These are phyloP conservation scores for Conomelus anceps DNA, from an alignment of 2,888 invertebrate genomes.

Conservation along the genomic window DNA sequence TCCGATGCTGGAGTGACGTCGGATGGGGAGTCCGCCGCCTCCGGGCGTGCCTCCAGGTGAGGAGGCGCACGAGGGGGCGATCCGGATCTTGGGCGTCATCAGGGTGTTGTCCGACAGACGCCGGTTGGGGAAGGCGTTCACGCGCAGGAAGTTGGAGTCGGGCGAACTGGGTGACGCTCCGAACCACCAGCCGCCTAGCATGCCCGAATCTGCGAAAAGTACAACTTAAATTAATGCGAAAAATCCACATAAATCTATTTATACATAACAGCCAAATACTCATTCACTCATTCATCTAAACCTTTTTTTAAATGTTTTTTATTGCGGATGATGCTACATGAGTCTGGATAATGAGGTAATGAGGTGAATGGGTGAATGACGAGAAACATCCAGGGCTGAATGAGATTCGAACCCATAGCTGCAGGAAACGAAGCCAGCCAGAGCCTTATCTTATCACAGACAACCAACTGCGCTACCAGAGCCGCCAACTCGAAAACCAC, in stretches of 20 bases:
- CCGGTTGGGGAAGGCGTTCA: conserved; percentile 75
- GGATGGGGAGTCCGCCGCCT: conserved; percentile 69
- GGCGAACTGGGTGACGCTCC: conserved; percentile 77
- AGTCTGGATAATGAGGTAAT: no score
- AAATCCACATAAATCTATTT: not conserved
- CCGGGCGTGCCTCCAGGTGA: conserved; percentile 64
- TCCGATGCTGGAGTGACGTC: conserved; percentile 86
- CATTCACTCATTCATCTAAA: no score
- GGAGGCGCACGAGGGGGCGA: conserved; percentile 82
- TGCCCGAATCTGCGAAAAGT: conserved; percentile 47
- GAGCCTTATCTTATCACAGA: no score
- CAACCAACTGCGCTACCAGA: no score
- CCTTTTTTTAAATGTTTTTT: no score
- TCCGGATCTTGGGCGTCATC: conserved; percentile 80
- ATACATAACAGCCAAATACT: not conserved
- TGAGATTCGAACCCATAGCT: no score
- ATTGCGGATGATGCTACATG: no score
- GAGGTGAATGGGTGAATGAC: no score
- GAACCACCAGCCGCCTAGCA: conserved; percentile 76
- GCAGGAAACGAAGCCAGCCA: no score
- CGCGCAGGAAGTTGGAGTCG: conserved; percentile 79
- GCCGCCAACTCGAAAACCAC: no score
- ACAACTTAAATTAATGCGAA: not conserved
- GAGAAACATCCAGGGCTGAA: no score
- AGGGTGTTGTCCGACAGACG: conserved; percentile 87